A percentile compares a stretch with the other conserved stretches of the same genome.
Conservation (phyloP, 2,888 invertebrate species). For the Schrankia costaestrigalis region DNA sequence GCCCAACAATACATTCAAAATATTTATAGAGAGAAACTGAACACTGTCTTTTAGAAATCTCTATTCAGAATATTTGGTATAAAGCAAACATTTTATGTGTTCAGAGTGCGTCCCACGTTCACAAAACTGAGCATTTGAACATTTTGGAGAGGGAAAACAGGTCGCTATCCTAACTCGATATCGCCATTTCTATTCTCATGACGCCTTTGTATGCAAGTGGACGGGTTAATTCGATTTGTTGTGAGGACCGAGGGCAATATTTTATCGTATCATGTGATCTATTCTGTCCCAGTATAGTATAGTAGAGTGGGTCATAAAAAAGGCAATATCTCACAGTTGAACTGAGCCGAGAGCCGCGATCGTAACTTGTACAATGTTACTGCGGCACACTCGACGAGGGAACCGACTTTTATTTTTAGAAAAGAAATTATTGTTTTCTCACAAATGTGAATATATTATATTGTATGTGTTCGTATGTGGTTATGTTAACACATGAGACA, state of each 20-base stretch:
- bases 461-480: neutral
- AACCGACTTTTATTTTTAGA: slow-evolving; percentile 64
- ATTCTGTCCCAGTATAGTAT: slow-evolving; percentile 73
- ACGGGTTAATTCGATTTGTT: slow-evolving; percentile 80
- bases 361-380: slow-evolving; percentile 80
- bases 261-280: slow-evolving; percentile 80
- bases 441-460: slow-evolving; percentile 36
- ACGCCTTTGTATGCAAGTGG: slow-evolving; percentile 78
- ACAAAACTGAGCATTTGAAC: slow-evolving; percentile 40
- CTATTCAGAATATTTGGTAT: slow-evolving; percentile 27
- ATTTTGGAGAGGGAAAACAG: slow-evolving; percentile 59
- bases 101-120: slow-evolving; percentile 36
- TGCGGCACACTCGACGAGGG: slow-evolving; percentile 61
- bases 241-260: slow-evolving; percentile 74
- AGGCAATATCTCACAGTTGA: slow-evolving; percentile 80
- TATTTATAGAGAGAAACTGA: too few relatives aligned
- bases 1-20: too few relatives aligned
- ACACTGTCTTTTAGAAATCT: slow-evolving; percentile 21
- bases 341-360: slow-evolving; percentile 70
- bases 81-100: slow-evolving; percentile 40
- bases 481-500: slow-evolving; percentile 1
- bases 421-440: slow-evolving; percentile 57
- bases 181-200: slow-evolving; percentile 72
- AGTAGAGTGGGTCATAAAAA: slow-evolving; percentile 79
- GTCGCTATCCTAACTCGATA: slow-evolving; percentile 69